Conservation (phyloP, 2,113 vertebrate genomes). For the Chauna torquata region DNA sequence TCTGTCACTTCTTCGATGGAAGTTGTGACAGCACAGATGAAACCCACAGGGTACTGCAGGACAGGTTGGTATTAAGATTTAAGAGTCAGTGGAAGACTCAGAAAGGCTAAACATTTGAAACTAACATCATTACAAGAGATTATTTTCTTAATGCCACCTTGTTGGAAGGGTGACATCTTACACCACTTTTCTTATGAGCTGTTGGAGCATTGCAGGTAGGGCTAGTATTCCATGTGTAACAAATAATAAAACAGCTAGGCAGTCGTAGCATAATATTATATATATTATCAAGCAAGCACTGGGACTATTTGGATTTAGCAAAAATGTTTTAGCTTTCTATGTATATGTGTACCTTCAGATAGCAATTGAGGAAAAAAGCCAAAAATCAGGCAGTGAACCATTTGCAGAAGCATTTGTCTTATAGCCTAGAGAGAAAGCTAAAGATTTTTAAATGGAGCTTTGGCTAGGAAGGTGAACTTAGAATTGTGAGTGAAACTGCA, state of each 20-base stretch:
- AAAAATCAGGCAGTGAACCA: not conserved
- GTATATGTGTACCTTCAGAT: not conserved
- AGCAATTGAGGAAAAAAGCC: not conserved
- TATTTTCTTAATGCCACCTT: conserved; percentile 22
- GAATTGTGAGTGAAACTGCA: not conserved
- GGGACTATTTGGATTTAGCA: not conserved
- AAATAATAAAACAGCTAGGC: not conserved
- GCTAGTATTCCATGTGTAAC: not conserved
- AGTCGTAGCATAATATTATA: not conserved
- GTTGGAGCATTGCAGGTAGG: not conserved
- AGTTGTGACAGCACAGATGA: not conserved
- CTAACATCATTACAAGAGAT: not conserved
- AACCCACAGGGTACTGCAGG: not conserved
- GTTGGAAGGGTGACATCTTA: not conserved
- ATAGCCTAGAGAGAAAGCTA: not conserved
- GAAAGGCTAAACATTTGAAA: conserved; percentile 18
- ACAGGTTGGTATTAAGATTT: not conserved
- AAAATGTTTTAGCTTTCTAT: not conserved
- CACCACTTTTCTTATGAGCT: not conserved
- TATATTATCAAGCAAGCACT: not conserved
- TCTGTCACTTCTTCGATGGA: not conserved
- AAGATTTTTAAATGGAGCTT: not conserved
- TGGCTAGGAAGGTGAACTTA: not conserved
- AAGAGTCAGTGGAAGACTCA: conserved; percentile 44
- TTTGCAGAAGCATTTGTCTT: not conserved